Base-by-base conservation (phyloP, 2,888 invertebrate genomes). In the Horisme vitalbata region DNA sequence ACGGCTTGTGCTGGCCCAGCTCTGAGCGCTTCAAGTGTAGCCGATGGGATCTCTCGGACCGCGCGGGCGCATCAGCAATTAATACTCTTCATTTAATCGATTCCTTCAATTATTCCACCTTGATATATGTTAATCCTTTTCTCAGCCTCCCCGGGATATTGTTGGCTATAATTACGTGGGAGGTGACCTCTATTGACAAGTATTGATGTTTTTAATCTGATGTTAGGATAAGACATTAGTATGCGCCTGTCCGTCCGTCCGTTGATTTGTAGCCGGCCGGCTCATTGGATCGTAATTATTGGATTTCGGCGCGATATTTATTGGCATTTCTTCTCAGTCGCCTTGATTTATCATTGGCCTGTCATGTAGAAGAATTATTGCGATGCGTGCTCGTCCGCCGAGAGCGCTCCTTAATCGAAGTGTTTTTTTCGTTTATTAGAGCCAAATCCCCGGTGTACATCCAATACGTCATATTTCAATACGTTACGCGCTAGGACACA, bases 131-230 rank as follows among this genome's bases (percentile, higher is more conserved):
- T 86, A 85, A 86, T 84, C 84, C 85, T 76, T 79, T 80, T 77
- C 73, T 69, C 63, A 65, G 74, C 79, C 80, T 82, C 85, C 84
- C 80, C 83, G 79, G 84, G 86, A 85, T 87, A 86, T 83, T 83
- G 84, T 84, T 80, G 83, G 78, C 80, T 83, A 83, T 89, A 87
- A 89, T 89, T 87, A 86, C 84, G 83, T 87, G 87, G 88, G 88
- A 85, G 88, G 85, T 81, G 83, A 84, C 80, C 81, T 82, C 82
- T 82, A 85, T 83, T 84, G 89, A 86, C 88, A 87, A 82, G 84
- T 87, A 89, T 89, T 86, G 89, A 89, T 89, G 89, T 81, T 83
- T 88, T 88, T 87, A 88, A 89, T 89, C 88, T 85, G 86, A 89
- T 87, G 86, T 86, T 86, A 87, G 88, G 88, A 85, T 85, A 84